Evolutionary conservation across 2,888 invertebrate genomes (phyloP).

Genomic region (Nomada hirtipes): DNA sequence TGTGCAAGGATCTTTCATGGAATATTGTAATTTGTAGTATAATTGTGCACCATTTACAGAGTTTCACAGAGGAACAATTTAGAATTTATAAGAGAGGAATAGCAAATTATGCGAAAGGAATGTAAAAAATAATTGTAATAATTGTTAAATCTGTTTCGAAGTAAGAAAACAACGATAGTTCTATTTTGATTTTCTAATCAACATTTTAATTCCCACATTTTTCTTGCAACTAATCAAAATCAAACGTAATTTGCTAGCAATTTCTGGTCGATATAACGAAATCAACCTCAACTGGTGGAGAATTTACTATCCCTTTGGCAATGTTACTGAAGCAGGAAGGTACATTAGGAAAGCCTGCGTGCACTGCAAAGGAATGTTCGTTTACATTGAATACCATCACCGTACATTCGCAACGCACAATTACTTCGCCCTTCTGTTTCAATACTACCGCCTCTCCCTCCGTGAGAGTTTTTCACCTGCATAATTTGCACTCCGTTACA

Average conservation of each 20-base stretch:
- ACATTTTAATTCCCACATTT: not conserved
- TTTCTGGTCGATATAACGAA: too few species aligned
- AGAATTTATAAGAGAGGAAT: too few species aligned
- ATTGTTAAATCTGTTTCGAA: too few species aligned
- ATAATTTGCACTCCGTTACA: slow-evolving; percentile 3
- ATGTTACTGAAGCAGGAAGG: not conserved
- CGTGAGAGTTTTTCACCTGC: slow-evolving; percentile 30
- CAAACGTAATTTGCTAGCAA: too few species aligned
- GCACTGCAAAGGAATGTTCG: not conserved
- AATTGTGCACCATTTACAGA: not conserved
- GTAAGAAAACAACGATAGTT: not conserved
- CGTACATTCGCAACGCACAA: not conserved
- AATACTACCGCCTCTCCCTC: not conserved
- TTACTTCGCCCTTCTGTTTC: not conserved
- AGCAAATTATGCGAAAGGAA: too few species aligned
- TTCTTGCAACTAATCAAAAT: too few species aligned
- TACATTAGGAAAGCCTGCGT: not conserved
- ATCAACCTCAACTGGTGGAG: too few species aligned
- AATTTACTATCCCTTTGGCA: slow-evolving; percentile 1
- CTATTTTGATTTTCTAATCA: not conserved
- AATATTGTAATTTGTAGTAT: not conserved
- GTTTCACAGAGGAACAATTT: too few species aligned
- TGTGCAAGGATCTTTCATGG: not conserved
- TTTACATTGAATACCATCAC: slow-evolving; percentile 23
- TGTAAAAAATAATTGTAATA: too few species aligned